Base-by-base conservation (phyloP, 2,888 invertebrate species). In the Heliconius ethilla region DNA sequence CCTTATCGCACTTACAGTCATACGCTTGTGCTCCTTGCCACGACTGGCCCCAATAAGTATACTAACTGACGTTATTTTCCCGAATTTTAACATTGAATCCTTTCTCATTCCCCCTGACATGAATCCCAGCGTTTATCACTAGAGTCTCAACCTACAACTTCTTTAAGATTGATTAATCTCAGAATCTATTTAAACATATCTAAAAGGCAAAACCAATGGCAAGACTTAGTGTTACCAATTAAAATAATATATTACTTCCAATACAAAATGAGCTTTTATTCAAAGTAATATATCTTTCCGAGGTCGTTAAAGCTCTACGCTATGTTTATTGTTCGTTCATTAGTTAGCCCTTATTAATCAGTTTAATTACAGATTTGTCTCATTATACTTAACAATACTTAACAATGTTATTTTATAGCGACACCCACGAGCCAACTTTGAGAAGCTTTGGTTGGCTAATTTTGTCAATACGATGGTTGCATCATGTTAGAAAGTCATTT, bases 321-420 rank as follows among this genome's bases (percentile, higher is more conserved):
- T 72, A 72, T 37, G 37, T 72, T 72, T 59, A 59, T 70, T 70
- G 51, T 70, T 70, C 45, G 27, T 70, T 70, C 51, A 70, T 51
- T 72, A 72, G n/a, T 75, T 79, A 78, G 75, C 62, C 74, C 75
- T 78, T 76, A 89, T 89, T 89, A 87, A 89, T 90, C 83, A 85
- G 79, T 82, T 86, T 89, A 89, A 90, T 89, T 86, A 86, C 87
- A 85, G 86, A 87, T 89, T 85, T 85, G 87, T 83, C 85, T 87
- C 87, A 88, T 89, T 87, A 74, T 75, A 69, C 77, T n/a, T 59
- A 59, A n/a, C 67, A 72, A 70, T 75, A 69, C 77, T n/a, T 59
- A 59, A n/a, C 67, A 72, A 81, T 77, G 69, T 65, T 63, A 75
- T 51, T 78, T 79, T 79, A 79, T 81, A 75, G 75, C 76, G n/a